Evolutionary conservation across 2,113 vertebrate species (phyloP).

Genomic region (Andinoacara biseriatus): DNA sequence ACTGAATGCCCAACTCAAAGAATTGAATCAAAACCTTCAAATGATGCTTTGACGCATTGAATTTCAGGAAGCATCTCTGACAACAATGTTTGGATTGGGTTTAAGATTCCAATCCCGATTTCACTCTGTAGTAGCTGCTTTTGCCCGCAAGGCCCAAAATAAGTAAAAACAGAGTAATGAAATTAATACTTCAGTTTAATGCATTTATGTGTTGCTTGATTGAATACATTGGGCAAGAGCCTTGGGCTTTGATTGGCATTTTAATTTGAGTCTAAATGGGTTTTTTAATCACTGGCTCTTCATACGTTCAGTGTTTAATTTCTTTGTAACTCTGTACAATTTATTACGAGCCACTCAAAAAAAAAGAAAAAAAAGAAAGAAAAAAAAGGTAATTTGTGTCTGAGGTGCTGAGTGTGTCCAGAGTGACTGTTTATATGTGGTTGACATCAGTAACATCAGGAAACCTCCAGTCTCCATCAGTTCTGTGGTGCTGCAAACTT

Average conservation of each 20-base stretch:
- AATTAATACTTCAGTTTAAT: background rate
- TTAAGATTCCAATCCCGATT: background rate
- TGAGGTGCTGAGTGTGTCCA: background rate
- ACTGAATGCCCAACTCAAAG: background rate
- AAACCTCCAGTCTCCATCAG: constrained; percentile 22
- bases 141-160: background rate
- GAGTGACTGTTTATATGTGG: background rate
- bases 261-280: background rate
- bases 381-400: background rate
- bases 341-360: background rate
- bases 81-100: background rate
- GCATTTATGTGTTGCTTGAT: background rate
- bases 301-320: background rate
- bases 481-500: background rate
- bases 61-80: background rate
- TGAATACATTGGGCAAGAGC: background rate
- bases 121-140: background rate
- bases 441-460: constrained; percentile 13
- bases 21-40: background rate
- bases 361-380: background rate
- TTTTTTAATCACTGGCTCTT: background rate
- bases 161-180: background rate
- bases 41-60: background rate
- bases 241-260: background rate
- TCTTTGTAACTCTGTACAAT: background rate